phyloP scores from a whole-genome alignment of 2,888 invertebrate species.

The Eristalis tenax region DNA sequence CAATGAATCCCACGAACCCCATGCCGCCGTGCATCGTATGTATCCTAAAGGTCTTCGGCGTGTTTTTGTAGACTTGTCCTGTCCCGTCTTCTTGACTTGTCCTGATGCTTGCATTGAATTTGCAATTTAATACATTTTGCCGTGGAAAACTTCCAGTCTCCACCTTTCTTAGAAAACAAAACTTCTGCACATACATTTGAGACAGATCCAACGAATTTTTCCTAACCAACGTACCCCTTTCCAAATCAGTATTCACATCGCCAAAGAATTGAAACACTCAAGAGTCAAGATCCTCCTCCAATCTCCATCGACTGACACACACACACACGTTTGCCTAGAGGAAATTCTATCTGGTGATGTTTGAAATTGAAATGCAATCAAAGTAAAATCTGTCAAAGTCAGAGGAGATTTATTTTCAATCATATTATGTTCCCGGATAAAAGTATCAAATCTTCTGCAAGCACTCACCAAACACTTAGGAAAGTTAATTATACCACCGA shows the following conservation, averaged over 20 bases:
- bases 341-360: not conserved
- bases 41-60: too few relatives aligned
- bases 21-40: too few relatives aligned
- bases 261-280: not conserved
- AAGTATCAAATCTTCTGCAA: constrained; percentile 30
- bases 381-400: constrained; percentile 56
- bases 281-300: not conserved
- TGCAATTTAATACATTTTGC: too few relatives aligned
- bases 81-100: too few relatives aligned
- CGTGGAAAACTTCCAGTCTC: too few relatives aligned
- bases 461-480: constrained; percentile 40
- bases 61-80: too few relatives aligned
- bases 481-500: constrained; percentile 58
- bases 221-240: too few relatives aligned
- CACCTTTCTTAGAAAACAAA: too few relatives aligned
- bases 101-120: too few relatives aligned
- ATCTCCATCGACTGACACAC: not conserved
- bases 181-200: too few relatives aligned
- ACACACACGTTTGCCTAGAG: not conserved
- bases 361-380: constrained; percentile 27
- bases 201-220: too few relatives aligned
- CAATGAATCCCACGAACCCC: too few relatives aligned
- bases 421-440: not conserved
- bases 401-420: constrained; percentile 38
- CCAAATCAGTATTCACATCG: not conserved